Conservation (phyloP, 2,113 vertebrate species). For the human region DNA sequence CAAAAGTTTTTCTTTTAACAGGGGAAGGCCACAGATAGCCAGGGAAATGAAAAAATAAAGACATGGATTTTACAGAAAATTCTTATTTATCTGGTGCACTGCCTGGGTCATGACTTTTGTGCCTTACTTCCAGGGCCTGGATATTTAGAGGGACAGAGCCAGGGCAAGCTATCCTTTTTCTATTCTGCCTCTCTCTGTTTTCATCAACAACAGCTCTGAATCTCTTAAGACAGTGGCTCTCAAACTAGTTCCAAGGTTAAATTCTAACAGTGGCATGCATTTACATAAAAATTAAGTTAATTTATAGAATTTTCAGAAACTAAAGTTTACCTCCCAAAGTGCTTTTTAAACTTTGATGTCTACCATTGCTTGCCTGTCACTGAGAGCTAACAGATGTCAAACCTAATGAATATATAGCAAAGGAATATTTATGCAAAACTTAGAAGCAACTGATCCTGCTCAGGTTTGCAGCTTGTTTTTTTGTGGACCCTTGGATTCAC, state of each 20-base stretch:
- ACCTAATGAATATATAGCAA: conserved; percentile 8
- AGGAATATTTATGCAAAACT: conserved; percentile 44
- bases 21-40: neutral
- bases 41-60: neutral
- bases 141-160: neutral
- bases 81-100: neutral
- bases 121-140: neutral
- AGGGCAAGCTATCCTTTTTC: neutral
- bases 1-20: neutral
- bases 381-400: conserved; percentile 33
- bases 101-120: neutral
- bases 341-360: conserved; percentile 26
- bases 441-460: neutral
- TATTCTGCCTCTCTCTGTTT: neutral
- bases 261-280: neutral
- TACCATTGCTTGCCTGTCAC: conserved; percentile 25
- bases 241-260: conserved; percentile 22
- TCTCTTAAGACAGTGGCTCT: neutral
- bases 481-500: neutral
- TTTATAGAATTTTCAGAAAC: conserved; percentile 34
- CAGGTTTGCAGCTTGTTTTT: neutral
- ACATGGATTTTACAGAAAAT: neutral
- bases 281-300: conserved; percentile 44
- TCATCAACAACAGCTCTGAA: neutral
- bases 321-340: conserved; percentile 30